phyloP scores from a whole-genome alignment of 1,140 invertebrate genomes.

The roundworm (Caenorhabditis elegans) region DNA sequence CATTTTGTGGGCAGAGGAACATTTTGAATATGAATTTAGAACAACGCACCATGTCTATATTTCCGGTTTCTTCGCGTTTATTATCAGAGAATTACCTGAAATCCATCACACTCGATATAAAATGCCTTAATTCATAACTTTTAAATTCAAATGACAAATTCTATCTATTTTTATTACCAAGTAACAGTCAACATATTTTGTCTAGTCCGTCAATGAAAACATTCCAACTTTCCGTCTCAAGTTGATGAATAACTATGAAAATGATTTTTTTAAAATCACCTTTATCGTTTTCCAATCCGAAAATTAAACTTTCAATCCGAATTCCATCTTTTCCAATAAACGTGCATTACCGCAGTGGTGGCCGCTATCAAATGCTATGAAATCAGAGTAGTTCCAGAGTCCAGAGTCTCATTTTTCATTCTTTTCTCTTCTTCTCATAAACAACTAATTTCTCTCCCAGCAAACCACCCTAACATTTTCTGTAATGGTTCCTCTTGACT shows the following conservation, averaged over 20 bases:
- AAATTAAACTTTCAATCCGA: neutral
- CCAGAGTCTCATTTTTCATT: neutral
- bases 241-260: neutral
- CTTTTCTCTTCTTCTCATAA: neutral
- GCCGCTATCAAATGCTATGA: neutral
- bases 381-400: conserved; percentile 29
- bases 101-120: no score
- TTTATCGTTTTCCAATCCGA: neutral
- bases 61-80: no score
- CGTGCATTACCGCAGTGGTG: neutral
- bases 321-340: neutral
- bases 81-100: no score
- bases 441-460: neutral
- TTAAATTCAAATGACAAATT: neutral
- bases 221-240: neutral
- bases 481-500: neutral
- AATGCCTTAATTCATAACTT: no score
- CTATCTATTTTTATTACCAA: neutral
- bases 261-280: neutral
- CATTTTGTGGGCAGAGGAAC: no score
- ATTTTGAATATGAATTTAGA: no score
- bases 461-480: neutral
- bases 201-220: no score
- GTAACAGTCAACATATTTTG: no score
- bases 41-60: no score